Evolutionary conservation across 2,113 vertebrate genomes (phyloP), one percentile per base, ranked within the genome.

Genomic region (Coptodon bakossiorum): DNA sequence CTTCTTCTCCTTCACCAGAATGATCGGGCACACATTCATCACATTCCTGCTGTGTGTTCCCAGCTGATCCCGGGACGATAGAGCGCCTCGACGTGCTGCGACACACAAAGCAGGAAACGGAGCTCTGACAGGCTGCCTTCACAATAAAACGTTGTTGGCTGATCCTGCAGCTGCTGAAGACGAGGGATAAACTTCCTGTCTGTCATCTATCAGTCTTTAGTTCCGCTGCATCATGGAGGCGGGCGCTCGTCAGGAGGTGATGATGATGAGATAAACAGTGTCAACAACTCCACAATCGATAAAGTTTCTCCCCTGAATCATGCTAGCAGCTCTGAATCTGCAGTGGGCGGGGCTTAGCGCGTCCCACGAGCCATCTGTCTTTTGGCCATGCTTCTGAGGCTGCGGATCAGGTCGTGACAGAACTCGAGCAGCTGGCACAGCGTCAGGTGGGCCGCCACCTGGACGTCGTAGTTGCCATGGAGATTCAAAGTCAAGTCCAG

Each of bases 361-460:
- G 12, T 71, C 10, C 63, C 79, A 71, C 43, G 17, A 7, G 68
- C 19, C 24, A 7, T 2, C 3, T 84, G 71, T 73, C 17, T 6
- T 31, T 31, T 7, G 54, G 45, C 5, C 29, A 95, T 45, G 9
- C 89, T 86, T 6, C 95, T 95, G 27, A 97, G 92, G 80, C 92
- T 93, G 57, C 96, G 96, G 59, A 85, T 90, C 34, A 95, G 40
- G 83, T 96, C 92, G 9, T 95, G 92, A 3, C 91, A 90, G 80
- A 97, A 96, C 54, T 86, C 90, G 3, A 88, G 92, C 3, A 97
- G 95, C 89, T 95, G 95, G 10, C 8, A 48, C 34, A 97, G 94
- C 7, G 90, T 86, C 38, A 95, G 56, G 66, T 96, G 95, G 3
- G 50, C 40, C 1, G 94, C 95, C 45, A 95, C 86, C 81, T 95